phyloP scores from a whole-genome alignment of 2,888 invertebrate genomes.

The Campoplex capitator region DNA sequence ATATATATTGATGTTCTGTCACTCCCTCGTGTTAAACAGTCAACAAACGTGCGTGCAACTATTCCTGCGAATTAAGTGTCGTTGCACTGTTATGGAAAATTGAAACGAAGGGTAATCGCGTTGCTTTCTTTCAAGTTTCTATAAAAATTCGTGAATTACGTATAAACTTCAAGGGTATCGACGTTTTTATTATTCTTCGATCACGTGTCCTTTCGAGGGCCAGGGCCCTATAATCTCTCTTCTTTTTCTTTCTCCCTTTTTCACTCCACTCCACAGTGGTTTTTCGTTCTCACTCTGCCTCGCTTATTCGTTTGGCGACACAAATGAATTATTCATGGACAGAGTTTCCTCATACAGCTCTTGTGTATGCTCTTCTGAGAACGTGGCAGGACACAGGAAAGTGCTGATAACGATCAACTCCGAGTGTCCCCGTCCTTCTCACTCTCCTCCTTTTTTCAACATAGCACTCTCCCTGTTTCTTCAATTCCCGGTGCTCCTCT shows the following conservation, averaged over 20 bases:
- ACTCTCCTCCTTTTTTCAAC: slow-evolving; percentile 39
- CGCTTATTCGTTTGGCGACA: slow-evolving; percentile 80
- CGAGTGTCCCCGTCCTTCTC: slow-evolving; percentile 31
- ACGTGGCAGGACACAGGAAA: slow-evolving; percentile 84
- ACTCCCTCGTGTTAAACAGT: background rate
- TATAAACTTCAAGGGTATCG: slow-evolving; percentile 32
- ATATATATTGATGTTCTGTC: slow-evolving; percentile 57
- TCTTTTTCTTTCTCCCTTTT: slow-evolving; percentile 43
- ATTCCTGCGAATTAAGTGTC: slow-evolving; percentile 42
- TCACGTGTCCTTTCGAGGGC: slow-evolving; percentile 10
- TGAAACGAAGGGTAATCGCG: background rate
- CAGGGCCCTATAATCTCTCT: background rate
- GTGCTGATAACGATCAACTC: slow-evolving; percentile 80
- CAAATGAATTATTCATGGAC: slow-evolving; percentile 82
- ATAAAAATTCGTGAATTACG: slow-evolving; percentile 56
- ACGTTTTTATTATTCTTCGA: slow-evolving; percentile 21
- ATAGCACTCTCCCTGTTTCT: background rate
- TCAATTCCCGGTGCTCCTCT: slow-evolving; percentile 34
- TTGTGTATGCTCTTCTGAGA: slow-evolving; percentile 83
- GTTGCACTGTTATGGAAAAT: slow-evolving; percentile 21
- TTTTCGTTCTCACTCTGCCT: slow-evolving; percentile 40
- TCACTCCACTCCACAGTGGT: slow-evolving; percentile 4
- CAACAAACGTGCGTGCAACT: slow-evolving; percentile 57
- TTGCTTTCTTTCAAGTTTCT: slow-evolving; percentile 16
- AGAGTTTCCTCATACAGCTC: slow-evolving; percentile 83